Evolutionary conservation across 2,113 vertebrate genomes (phyloP).

Genomic region (Laterallus jamaicensis): DNA sequence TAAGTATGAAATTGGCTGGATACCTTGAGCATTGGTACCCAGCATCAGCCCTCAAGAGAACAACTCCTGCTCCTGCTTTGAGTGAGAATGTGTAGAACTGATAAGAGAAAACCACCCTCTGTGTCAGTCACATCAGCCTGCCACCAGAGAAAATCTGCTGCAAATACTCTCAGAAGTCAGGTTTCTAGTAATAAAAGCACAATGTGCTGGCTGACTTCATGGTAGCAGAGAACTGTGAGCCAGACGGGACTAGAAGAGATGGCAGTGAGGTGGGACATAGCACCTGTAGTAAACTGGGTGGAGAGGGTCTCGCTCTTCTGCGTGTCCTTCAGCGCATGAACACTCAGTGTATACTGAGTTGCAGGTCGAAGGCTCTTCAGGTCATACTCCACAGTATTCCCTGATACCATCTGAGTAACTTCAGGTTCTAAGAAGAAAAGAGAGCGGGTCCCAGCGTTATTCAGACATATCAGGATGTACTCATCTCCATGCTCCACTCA

Average conservation of each 20-base stretch:
- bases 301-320: conserved; percentile 85
- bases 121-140: not conserved
- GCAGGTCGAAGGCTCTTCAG: conserved; percentile 86
- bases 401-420: conserved; percentile 86
- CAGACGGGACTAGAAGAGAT: not conserved
- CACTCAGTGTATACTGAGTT: conserved; percentile 85
- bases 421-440: conserved; percentile 76
- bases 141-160: rapidly evolving
- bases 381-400: conserved; percentile 90
- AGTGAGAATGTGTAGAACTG: not conserved
- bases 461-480: not conserved
- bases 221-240: not conserved
- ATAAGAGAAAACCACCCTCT: not conserved
- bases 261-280: not conserved
- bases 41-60: not conserved
- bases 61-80: not conserved
- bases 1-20: rapidly evolving
- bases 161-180: not conserved
- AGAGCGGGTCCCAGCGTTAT: rapidly evolving
- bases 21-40: not conserved
- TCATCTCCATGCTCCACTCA: not conserved
- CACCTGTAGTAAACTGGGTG: conserved; percentile 91
- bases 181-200: not conserved
- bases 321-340: conserved; percentile 85
- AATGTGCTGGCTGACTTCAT: not conserved